These are phyloP conservation scores for Megalopta genalis DNA, from an alignment of 1,140 invertebrate species.

Conservation along the genomic window DNA sequence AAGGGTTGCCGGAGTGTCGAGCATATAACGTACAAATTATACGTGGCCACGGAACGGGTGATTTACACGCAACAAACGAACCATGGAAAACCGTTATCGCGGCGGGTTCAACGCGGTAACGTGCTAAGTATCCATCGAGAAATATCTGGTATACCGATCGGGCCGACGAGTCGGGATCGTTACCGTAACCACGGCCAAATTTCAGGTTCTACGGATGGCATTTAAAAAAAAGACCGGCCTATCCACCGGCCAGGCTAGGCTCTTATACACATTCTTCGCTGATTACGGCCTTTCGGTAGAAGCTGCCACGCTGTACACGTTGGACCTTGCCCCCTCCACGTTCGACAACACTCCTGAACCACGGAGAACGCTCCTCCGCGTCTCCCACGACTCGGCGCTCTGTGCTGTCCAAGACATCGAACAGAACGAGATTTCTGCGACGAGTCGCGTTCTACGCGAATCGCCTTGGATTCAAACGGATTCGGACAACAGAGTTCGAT, in stretches of 20 bases:
- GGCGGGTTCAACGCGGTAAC: constrained; percentile 36
- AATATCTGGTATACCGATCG: constrained; percentile 32
- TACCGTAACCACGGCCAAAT: constrained; percentile 13
- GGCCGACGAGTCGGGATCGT: constrained; percentile 1
- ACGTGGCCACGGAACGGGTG: constrained; percentile 45
- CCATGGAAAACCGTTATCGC: constrained; percentile 48
- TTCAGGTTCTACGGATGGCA: background rate
- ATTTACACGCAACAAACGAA: constrained; percentile 49
- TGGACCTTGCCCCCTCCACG: no score
- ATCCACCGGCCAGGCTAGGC: background rate
- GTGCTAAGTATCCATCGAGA: constrained; percentile 44
- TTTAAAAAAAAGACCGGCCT: background rate
- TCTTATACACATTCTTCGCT: background rate
- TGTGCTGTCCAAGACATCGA: no score
- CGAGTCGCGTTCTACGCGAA: no score
- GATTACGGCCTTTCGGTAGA: background rate
- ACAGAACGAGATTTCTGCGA: no score
- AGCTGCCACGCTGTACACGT: background rate
- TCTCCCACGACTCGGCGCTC: no score
- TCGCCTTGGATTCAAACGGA: no score
- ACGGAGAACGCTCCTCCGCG: no score
- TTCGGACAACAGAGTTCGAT: no score
- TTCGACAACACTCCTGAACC: no score
- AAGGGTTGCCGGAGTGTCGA: constrained; percentile 45
- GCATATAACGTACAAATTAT: constrained; percentile 47